Conservation (phyloP, 1,140 invertebrate genomes). For the Ruditapes philippinarum region DNA sequence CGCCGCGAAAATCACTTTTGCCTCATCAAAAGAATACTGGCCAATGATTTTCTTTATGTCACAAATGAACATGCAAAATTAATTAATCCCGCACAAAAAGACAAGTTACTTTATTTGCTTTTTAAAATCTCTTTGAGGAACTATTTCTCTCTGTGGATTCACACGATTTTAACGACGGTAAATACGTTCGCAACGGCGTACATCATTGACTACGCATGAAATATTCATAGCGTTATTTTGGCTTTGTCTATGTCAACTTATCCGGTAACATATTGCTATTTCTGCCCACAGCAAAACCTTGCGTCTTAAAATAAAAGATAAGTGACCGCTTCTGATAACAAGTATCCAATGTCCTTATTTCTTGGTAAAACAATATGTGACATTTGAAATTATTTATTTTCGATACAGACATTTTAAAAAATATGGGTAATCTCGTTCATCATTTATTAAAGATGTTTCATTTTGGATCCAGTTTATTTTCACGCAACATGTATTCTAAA, state of each 20-base stretch:
- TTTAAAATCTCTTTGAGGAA: not conserved
- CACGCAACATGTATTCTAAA: too few relatives aligned
- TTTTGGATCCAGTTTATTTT: too few relatives aligned
- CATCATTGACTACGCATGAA: conserved; percentile 4
- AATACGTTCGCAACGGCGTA: not conserved
- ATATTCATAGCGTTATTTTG: not conserved
- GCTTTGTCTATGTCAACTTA: not conserved
- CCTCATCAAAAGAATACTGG: conserved; percentile 48
- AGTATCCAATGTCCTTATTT: too few relatives aligned
- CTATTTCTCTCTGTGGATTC: too few relatives aligned
- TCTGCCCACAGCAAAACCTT: too few relatives aligned
- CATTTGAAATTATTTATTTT: too few relatives aligned
- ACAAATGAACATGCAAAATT: conserved; percentile 46
- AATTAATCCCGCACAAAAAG: conserved; percentile 19
- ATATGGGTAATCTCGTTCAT: too few relatives aligned
- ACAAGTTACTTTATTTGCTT: conserved; percentile 20
- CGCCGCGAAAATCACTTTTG: conserved; percentile 28
- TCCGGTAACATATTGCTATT: not conserved
- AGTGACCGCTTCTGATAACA: too few relatives aligned
- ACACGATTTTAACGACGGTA: not conserved
- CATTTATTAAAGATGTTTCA: too few relatives aligned
- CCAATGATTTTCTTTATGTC: not conserved
- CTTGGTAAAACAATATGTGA: too few relatives aligned
- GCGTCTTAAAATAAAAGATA: too few relatives aligned
- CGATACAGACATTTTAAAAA: too few relatives aligned